Evolutionary conservation across 2,113 vertebrate genomes (phyloP).

Genomic region (Rhombomys opimus): DNA sequence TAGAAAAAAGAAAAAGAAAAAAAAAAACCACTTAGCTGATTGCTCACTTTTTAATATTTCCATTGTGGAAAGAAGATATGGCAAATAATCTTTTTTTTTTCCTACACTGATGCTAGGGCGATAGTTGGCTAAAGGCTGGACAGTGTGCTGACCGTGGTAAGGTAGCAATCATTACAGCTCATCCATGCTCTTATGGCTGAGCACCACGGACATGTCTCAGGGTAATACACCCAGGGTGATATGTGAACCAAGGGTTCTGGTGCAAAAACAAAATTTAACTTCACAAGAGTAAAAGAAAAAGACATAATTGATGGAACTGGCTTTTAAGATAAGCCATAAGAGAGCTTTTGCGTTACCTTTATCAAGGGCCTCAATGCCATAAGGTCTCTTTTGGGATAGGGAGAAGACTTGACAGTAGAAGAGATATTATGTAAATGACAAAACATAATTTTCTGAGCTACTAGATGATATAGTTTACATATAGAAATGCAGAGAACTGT

Average conservation of each 20-base stretch:
- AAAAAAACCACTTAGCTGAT: constrained; percentile 1
- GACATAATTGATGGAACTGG: not conserved
- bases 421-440: not conserved
- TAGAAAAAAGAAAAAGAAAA: too few species aligned
- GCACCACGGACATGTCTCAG: constrained; percentile 33
- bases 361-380: not conserved
- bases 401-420: not conserved
- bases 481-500: not conserved
- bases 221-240: constrained; percentile 7
- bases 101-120: constrained; percentile 48
- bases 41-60: constrained; percentile 42
- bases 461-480: not conserved
- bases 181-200: constrained; percentile 15
- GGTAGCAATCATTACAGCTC: constrained; percentile 65
- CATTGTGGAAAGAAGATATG: constrained; percentile 41
- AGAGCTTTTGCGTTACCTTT: not conserved
- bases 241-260: constrained; percentile 57
- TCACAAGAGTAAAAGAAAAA: constrained; percentile 28
- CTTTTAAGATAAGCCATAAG: constrained; percentile 1
- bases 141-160: constrained; percentile 64
- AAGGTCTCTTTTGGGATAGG: not conserved
- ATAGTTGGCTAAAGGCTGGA: constrained; percentile 67
- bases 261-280: constrained; percentile 34
- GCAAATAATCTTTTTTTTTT: constrained; percentile 56
- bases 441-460: not conserved